phyloP scores from a whole-genome alignment of 2,797 vertebrate genomes.

The Nannoperca obscura region DNA sequence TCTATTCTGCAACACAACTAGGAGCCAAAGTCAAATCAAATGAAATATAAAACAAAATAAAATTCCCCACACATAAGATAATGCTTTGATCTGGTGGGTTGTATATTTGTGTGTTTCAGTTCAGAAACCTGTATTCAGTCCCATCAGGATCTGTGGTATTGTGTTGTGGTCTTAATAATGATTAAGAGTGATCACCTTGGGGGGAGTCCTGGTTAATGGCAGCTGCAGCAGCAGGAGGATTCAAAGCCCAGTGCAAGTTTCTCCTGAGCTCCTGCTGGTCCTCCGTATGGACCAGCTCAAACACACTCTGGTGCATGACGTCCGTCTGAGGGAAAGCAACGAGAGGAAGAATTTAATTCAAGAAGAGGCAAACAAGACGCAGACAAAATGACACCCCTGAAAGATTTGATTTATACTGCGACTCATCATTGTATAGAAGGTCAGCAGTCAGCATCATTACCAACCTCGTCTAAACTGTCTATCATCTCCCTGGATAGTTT shows the following conservation, averaged over 20 bases:
- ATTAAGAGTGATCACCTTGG: constrained; percentile 63
- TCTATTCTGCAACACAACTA: neutral
- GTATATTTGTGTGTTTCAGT: neutral
- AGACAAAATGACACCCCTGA: neutral
- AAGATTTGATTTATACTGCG: neutral
- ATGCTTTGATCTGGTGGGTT: neutral
- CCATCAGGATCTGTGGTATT: neutral
- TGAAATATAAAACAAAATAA: neutral
- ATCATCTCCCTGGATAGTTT: neutral
- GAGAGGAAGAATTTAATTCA: neutral
- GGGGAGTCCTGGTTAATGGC: constrained; percentile 65
- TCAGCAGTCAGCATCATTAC: neutral
- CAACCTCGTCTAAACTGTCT: too few relatives aligned
- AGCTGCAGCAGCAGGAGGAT: constrained; percentile 64
- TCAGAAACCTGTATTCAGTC: neutral
- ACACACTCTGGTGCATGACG: constrained; percentile 89
- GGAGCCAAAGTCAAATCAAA: neutral
- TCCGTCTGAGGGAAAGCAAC: constrained; percentile 80
- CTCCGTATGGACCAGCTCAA: constrained; percentile 88
- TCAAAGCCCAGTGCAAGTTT: constrained; percentile 88
- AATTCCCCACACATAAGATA: neutral
- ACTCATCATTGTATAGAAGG: neutral
- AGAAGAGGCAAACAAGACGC: neutral
- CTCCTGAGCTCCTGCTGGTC: constrained; percentile 87
- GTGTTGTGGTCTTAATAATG: neutral